A percentile compares a stretch with the other conserved stretches of the same genome.
phyloP scores from a whole-genome alignment of 2,888 invertebrate species.

The Xestoiulus laeticollis region DNA sequence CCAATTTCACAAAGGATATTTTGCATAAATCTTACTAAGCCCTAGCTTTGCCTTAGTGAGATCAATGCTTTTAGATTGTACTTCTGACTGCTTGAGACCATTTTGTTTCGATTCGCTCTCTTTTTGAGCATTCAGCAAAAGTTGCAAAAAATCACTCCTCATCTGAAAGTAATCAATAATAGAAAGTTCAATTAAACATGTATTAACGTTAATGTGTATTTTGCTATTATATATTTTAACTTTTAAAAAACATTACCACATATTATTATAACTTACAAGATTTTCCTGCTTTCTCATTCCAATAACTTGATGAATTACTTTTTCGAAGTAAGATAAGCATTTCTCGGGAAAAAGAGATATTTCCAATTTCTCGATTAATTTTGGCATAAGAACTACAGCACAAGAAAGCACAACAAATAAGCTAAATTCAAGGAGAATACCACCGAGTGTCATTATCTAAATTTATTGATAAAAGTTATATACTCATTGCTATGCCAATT shows the following conservation, averaged over 20 bases:
- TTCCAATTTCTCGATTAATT: not conserved
- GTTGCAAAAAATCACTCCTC: constrained; percentile 49
- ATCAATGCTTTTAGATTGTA: not conserved
- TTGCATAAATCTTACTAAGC: not conserved
- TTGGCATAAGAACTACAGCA: not conserved
- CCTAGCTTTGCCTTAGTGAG: not conserved
- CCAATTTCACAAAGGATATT: not conserved
- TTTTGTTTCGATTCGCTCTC: constrained; percentile 1
- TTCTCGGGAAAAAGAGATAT: constrained; percentile 33
- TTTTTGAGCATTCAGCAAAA: constrained; percentile 48
- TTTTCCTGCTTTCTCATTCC: constrained; percentile 39
- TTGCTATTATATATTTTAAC: too few relatives aligned
- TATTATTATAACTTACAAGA: not conserved
- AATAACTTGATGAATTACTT: constrained; percentile 46
- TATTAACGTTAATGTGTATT: too few relatives aligned
- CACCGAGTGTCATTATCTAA: too few relatives aligned
- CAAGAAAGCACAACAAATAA: not conserved
- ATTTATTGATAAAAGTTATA: too few relatives aligned
- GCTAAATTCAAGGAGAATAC: too few relatives aligned
- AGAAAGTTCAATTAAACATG: not conserved
- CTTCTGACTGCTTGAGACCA: not conserved
- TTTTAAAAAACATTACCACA: too few relatives aligned
- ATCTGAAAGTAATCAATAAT: not conserved
- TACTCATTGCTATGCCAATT: too few relatives aligned
- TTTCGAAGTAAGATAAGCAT: not conserved